Conservation (phyloP, 2,888 invertebrate genomes). For the Erannis defoliaria region DNA sequence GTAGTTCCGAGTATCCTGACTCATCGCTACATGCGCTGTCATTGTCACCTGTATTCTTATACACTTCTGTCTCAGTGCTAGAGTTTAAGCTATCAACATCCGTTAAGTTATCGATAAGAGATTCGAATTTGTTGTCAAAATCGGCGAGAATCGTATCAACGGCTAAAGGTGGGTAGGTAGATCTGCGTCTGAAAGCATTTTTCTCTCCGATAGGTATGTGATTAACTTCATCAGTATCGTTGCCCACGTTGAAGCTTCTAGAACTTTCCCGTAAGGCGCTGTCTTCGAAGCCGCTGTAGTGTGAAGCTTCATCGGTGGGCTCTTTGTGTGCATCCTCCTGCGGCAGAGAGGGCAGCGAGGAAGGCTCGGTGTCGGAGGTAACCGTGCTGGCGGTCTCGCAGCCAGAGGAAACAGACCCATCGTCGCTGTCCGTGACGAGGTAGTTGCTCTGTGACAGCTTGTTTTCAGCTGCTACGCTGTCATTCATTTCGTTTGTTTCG, state of each 20-base stretch:
- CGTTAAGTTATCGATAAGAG: slow-evolving; percentile 75
- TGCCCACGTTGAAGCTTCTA: slow-evolving; percentile 61
- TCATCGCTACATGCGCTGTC: slow-evolving; percentile 96
- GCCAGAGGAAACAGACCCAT: slow-evolving; percentile 92
- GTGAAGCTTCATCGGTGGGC: slow-evolving; percentile 67
- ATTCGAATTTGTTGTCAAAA: slow-evolving; percentile 76
- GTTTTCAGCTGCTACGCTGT: slow-evolving; percentile 55
- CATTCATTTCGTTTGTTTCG: slow-evolving; percentile 71
- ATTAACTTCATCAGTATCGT: slow-evolving; percentile 68
- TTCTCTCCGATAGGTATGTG: slow-evolving; percentile 82
- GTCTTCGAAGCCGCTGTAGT: slow-evolving; percentile 59
- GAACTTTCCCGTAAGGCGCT: slow-evolving; percentile 51
- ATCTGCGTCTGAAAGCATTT: slow-evolving; percentile 73
- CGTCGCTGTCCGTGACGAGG: slow-evolving; percentile 89
- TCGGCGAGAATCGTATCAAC: slow-evolving; percentile 63
- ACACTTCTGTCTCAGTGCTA: slow-evolving; percentile 80
- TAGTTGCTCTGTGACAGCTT: slow-evolving; percentile 81
- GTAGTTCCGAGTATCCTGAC: slow-evolving; percentile 94
- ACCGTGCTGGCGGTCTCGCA: slow-evolving; percentile 93
- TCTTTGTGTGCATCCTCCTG: slow-evolving; percentile 72
- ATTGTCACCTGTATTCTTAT: slow-evolving; percentile 86
- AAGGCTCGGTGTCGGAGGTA: slow-evolving; percentile 86
- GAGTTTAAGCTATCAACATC: slow-evolving; percentile 75
- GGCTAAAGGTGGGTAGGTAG: slow-evolving; percentile 78
- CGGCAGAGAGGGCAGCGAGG: slow-evolving; percentile 78